Evolutionary conservation across 2,113 vertebrate species (phyloP), one percentile per base, ranked within the genome.

Genomic region (Cyprinus carpio): DNA sequence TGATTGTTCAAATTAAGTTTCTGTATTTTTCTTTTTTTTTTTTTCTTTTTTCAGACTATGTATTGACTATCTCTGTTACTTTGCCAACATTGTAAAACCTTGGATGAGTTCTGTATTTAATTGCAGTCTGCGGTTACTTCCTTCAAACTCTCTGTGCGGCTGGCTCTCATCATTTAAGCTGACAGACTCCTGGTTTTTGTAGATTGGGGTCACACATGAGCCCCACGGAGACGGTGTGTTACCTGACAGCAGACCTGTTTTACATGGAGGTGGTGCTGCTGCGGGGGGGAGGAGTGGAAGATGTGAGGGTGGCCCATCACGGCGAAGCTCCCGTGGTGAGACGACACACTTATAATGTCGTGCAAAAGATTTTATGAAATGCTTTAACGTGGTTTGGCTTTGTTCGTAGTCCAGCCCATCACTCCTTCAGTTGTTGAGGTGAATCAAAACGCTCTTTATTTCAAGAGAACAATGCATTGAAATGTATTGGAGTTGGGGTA

Each of bases 211-310:
- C 40, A 43, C 40, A 96, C 43, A 12, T 93, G 82, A 93, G 93
- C 71, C 93, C 94, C 13, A 94, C 90, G 12, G 96, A 96, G 77
- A 90, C 91, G 23, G 87, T 87, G 2, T 97, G 95, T 90, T 97
- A 96, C 89, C 93, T 97, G 90, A 95, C 96, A 4, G 96, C 95
- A 0, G 94, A 95, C 84, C 86, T 96, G 85, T 96, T 97, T 91
- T 97, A 96, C 84, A 62, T 97, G 89, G 96, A 97, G 92, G 93
- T 96, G 86, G 85, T 95, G 49, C 31, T 97, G 91, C 88, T 94
- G 40, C 40, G 0, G 40, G 40, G 40, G 40, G 40, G 40, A 2
- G 11, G 40, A 43, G 40, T 43, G 40, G 40, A 43, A 10, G 40
- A 43, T 43, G 40, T 43, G 40, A 97, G 95, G 88, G 67, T 97